Base-by-base conservation (phyloP, 2,113 vertebrate species). In the Butorides virescens region DNA sequence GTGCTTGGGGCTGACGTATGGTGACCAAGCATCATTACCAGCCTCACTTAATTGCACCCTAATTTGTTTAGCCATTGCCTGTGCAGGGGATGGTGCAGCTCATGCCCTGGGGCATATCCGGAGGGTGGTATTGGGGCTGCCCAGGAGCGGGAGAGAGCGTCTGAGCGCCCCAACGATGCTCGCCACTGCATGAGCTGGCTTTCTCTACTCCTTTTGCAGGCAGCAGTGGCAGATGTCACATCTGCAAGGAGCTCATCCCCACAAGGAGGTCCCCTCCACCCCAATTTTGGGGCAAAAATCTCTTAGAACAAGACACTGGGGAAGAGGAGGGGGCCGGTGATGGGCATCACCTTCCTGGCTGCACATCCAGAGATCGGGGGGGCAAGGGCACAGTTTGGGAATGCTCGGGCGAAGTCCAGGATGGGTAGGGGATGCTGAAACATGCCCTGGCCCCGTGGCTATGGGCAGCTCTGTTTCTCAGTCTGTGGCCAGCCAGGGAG, bases 121-220 rank as follows among this genome's bases (percentile, higher is more conserved):
- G 39, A 32, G 32, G 34, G 18, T 44, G 55, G 13, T 19, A 4
- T 1, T 10, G 32, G 44, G 25, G 18, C 46, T 73, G 27, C 36
- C 47, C 53, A 27, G 53, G 47, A 52, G 25, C 3, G 1, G 50
- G 25, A 23, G 5, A 37, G 9, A 37, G n/a, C 1, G 1, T 13
- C 36, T 32, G 36, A 74, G 34, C 17, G 9, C 65, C 36, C 9
- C 18, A 5, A 5, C 2, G 1, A 13, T 36, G 11, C 63, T 61
- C 3, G 1, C 22, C 11, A 2, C 29, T 0, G 0, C 13, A 3
- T 5, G 5, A 50, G 13, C 53, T 8, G 2, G 7, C 50, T 66
- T 61, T 65, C 44, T 32, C 53, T 2, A 2, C 26, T 81, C 36
- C 44, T 70, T 81, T 44, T 71, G 36, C 29, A 32, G 74, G 47